Percentiles rank a stretch among this genome's conserved stretches.
Evolutionary conservation across 1,140 invertebrate species (phyloP).

Genomic region (Wasmannia auropunctata): DNA sequence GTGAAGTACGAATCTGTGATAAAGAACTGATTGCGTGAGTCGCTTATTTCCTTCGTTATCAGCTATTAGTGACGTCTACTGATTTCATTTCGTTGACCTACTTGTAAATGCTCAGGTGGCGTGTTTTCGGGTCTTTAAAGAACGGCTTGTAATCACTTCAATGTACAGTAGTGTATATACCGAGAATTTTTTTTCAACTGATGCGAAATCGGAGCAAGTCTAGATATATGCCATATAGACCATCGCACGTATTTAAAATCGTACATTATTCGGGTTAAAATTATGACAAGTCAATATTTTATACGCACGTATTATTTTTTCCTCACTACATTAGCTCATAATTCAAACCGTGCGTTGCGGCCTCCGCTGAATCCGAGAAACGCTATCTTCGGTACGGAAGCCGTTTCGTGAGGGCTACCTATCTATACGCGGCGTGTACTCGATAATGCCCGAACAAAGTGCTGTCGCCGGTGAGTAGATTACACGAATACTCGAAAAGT

Average conservation of each 20-base stretch:
- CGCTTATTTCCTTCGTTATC: constrained; percentile 12
- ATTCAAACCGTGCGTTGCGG: neutral
- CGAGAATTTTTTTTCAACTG: neutral
- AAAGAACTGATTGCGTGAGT: constrained; percentile 22
- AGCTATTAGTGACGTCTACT: constrained; percentile 48
- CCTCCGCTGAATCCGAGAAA: neutral
- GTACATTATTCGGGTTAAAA: neutral
- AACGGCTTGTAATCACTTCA: constrained; percentile 32
- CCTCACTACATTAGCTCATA: neutral
- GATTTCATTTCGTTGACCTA: constrained; percentile 65
- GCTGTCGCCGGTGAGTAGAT: constrained; percentile 71
- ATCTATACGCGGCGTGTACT: constrained; percentile 80
- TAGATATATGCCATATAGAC: neutral
- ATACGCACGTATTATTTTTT: neutral
- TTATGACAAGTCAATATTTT: neutral
- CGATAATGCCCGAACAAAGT: constrained; percentile 83
- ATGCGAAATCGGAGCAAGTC: neutral
- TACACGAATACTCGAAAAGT: constrained; percentile 75
- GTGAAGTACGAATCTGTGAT: constrained; percentile 9
- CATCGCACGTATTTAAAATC: neutral
- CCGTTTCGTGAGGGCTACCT: constrained; percentile 71
- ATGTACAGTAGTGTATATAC: neutral
- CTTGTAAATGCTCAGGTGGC: constrained; percentile 64
- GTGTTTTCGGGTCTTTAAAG: constrained; percentile 67
- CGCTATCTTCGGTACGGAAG: constrained; percentile 73